Conservation (phyloP, 2,888 invertebrate species). For the Ornithoptera priamus region DNA sequence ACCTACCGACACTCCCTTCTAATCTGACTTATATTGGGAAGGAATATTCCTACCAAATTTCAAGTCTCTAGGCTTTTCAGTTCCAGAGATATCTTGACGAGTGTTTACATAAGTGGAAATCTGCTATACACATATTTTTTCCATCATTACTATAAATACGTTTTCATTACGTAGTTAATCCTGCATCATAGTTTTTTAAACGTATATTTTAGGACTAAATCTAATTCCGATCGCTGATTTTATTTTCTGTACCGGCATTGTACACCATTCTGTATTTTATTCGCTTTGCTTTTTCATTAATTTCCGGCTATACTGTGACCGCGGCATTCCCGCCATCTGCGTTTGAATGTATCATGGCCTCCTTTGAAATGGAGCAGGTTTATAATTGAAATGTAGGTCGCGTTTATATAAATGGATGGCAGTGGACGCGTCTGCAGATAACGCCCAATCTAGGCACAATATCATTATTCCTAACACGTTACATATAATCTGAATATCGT, state of each 20-base stretch:
- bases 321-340: slow-evolving; percentile 5
- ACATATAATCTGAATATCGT: no score
- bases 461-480: not conserved
- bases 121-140: no score
- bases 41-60: no score
- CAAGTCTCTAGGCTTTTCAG: no score
- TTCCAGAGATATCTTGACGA: no score
- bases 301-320: slow-evolving; percentile 17
- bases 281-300: slow-evolving; percentile 10
- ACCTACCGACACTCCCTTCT: no score
- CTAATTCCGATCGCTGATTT: not conserved
- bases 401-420: slow-evolving; percentile 5
- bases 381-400: slow-evolving; percentile 23
- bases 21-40: no score
- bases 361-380: slow-evolving; percentile 2
- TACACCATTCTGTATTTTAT: slow-evolving; percentile 13
- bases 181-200: not conserved
- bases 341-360: slow-evolving; percentile 18
- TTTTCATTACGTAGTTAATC: no score
- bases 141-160: no score
- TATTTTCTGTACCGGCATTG: slow-evolving; percentile 1
- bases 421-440: not conserved
- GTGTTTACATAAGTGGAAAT: no score
- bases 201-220: not conserved
- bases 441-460: not conserved